phyloP scores from a whole-genome alignment of 2,113 vertebrate species.

The Hucho hucho region DNA sequence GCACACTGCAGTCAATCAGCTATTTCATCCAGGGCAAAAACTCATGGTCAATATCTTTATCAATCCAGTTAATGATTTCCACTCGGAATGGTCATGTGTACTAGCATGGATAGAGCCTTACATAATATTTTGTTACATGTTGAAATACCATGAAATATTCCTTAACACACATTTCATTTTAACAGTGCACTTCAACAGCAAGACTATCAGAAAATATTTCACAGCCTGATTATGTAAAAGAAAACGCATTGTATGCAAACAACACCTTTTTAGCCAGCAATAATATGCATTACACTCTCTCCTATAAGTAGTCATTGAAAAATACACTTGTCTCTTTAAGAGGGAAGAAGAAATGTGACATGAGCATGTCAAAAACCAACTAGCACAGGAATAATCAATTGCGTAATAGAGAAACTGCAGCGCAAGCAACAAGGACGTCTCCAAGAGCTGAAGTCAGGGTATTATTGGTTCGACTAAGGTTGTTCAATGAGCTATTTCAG shows the following conservation, averaged over 20 bases:
- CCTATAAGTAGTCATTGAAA: neutral
- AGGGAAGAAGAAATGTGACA: neutral
- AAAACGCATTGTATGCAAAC: no score
- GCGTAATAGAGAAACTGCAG: neutral
- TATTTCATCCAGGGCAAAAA: no score
- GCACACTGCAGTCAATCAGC: no score
- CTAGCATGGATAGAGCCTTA: no score
- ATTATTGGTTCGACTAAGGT: neutral
- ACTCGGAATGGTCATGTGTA: no score
- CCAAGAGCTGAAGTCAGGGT: neutral
- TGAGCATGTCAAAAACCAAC: neutral
- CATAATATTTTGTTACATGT: neutral
- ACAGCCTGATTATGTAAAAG: no score
- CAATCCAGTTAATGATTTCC: constrained; percentile 5
- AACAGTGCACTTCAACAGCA: no score
- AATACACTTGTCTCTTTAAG: neutral
- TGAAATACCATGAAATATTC: neutral
- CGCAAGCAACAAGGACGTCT: neutral
- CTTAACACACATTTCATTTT: neutral
- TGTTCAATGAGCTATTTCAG: neutral
- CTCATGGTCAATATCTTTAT: neutral
- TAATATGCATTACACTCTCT: neutral
- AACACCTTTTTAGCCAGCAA: neutral
- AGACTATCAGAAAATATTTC: no score
- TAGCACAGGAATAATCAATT: neutral